Evolutionary conservation across 2,797 vertebrate species (phyloP), one percentile per base, ranked within the genome.

Genomic region (Tauraco hartlaubi): DNA sequence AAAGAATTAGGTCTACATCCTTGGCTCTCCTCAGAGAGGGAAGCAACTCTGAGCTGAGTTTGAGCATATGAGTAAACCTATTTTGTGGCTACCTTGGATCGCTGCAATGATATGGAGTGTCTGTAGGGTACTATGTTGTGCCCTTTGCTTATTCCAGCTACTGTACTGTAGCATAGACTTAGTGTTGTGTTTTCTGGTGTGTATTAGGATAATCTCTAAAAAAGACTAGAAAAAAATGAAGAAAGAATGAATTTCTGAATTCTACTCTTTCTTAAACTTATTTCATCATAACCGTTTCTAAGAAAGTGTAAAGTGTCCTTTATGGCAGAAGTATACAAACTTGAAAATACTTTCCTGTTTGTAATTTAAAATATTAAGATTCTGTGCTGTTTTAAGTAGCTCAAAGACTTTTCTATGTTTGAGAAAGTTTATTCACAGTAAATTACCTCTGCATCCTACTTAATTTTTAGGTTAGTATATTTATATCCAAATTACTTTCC

Each of bases 401-500:
- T 82, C 26, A 62, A 28, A 64, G 41, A 55, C 14, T 87, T 91
- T 88, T 64, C 31, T 69, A 2, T 63, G 11, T 78, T 85, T 75
- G 33, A 69, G 51, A 77, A 88, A 69, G 6, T 37, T 85, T 87
- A 46, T 83, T 85, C 9, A 17, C 7, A n/a, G 6, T 67, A 41
- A 78, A 29, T 85, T 92, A 44, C 25, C 9, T 54, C n/a, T 76
- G 9, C 44, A 43, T 68, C 16, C 17, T 83, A 51, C 68, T 77
- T 90, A 80, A 63, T 58, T 92, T 84, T 72, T 88, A 39, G 55
- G 4, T 25, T 90, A 28, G 9, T 74, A 7, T 81, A 62, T 81
- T 92, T 94, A 26, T 62, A 78, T 76, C 28, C 39, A 78, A 69
- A 69, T 69, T 88, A 81, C 91, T 97, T 96, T 75, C 39, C 58